Evolutionary conservation across 2,888 invertebrate species (phyloP).

Genomic region (Amiota communis): DNA sequence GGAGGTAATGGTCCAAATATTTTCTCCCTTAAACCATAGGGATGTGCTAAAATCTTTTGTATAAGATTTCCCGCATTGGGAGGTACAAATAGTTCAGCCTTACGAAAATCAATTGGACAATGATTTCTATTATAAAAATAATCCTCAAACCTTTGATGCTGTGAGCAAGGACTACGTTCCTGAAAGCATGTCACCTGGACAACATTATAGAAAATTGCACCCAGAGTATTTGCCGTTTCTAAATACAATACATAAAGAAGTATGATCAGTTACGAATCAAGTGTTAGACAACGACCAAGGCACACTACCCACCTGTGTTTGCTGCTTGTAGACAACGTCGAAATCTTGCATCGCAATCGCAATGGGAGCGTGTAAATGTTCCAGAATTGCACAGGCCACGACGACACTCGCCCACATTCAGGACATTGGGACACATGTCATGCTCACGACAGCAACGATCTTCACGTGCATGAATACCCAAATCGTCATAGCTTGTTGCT

Average conservation of each 20-base stretch:
- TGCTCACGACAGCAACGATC: slow-evolving; percentile 84
- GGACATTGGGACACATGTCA: slow-evolving; percentile 79
- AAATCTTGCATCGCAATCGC: slow-evolving; percentile 83
- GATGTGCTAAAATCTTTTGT: slow-evolving; percentile 60
- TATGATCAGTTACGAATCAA: neutral
- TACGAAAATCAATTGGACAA: slow-evolving; percentile 64
- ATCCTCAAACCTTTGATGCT: slow-evolving; percentile 77
- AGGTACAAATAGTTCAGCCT: slow-evolving; percentile 70
- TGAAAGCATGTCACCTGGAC: slow-evolving; percentile 83
- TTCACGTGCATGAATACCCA: slow-evolving; percentile 78
- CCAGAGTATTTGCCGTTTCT: slow-evolving; percentile 81
- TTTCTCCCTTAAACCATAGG: slow-evolving; percentile 46
- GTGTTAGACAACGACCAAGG: neutral
- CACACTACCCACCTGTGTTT: slow-evolving; percentile 73
- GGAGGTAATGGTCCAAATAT: neutral
- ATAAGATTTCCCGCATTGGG: slow-evolving; percentile 66
- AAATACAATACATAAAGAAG: slow-evolving; percentile 35
- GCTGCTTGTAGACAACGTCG: slow-evolving; percentile 80
- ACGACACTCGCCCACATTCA: slow-evolving; percentile 77
- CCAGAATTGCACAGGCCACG: slow-evolving; percentile 81
- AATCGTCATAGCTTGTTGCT: slow-evolving; percentile 78
- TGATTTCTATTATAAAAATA: slow-evolving; percentile 56
- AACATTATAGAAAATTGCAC: slow-evolving; percentile 84
- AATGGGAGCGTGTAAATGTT: slow-evolving; percentile 81
- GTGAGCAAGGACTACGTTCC: slow-evolving; percentile 78